phyloP scores from a whole-genome alignment of 2,888 invertebrate genomes.

The Linnaemya vulpina region DNA sequence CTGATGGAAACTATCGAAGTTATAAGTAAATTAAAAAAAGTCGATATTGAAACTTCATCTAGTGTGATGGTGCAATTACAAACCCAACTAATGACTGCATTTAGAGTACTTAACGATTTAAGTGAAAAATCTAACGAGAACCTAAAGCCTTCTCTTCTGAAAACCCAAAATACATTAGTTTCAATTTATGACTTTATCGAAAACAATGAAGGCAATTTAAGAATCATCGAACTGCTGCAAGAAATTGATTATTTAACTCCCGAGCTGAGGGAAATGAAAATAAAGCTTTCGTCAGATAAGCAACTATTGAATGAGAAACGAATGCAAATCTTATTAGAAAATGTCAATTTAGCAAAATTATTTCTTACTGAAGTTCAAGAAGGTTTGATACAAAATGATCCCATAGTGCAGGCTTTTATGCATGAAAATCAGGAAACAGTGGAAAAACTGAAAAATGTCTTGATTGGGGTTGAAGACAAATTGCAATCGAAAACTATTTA shows the following conservation, averaged over 20 bases:
- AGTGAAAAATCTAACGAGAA: conserved; percentile 74
- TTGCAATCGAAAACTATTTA: conserved; percentile 4
- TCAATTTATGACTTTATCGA: conserved; percentile 81
- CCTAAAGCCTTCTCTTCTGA: conserved; percentile 73
- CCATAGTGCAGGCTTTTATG: conserved; percentile 74
- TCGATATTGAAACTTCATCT: conserved; percentile 79
- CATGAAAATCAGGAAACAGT: conserved; percentile 76
- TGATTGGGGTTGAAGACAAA: conserved; percentile 54
- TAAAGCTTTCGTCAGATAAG: not conserved
- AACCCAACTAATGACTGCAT: conserved; percentile 79
- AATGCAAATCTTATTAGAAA: conserved; percentile 76
- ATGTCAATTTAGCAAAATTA: conserved; percentile 54
- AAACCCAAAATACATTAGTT: conserved; percentile 77
- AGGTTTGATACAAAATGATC: conserved; percentile 75
- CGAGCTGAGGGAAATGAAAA: conserved; percentile 75
- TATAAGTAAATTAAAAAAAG: conserved; percentile 75
- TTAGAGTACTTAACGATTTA: conserved; percentile 78
- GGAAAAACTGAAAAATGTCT: conserved; percentile 74
- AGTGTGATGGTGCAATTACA: conserved; percentile 78
- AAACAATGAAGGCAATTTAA: conserved; percentile 77
- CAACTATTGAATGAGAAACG: not conserved
- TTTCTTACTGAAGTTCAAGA: conserved; percentile 78
- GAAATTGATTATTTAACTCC: conserved; percentile 79
- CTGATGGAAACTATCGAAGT: conserved; percentile 75
- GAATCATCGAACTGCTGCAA: conserved; percentile 80